A percentile compares a stretch with the other conserved stretches of the same genome.
Evolutionary conservation across 30 jellyfish, hydroid and myxozoan genomes (phyloP).

Genomic region (Mastigias papua): DNA sequence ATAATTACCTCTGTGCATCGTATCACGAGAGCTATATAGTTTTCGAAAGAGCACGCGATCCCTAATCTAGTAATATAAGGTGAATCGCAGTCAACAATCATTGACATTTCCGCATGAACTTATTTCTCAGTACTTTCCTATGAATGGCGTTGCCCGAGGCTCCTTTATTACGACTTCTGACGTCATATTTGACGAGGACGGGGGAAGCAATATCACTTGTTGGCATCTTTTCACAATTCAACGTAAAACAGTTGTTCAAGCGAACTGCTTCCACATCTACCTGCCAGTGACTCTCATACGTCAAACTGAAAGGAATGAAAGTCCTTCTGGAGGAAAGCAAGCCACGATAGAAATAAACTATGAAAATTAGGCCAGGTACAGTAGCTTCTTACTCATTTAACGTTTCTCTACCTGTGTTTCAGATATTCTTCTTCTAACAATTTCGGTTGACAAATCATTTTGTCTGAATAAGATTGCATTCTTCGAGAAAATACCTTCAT

Average conservation of each 20-base stretch:
- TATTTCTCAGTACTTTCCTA: not conserved
- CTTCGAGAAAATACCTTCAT: too few relatives aligned
- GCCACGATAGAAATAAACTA: not conserved
- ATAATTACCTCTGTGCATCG: too few relatives aligned
- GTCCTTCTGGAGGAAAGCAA: not conserved
- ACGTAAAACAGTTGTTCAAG: not conserved
- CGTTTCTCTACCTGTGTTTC: not conserved
- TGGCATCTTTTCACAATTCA: not conserved
- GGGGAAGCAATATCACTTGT: not conserved
- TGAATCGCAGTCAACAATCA: too few relatives aligned
- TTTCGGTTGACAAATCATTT: too few relatives aligned
- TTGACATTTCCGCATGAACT: not conserved
- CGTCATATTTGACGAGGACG: not conserved
- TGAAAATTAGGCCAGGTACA: not conserved
- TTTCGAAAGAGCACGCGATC: not conserved
- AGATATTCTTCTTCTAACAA: not conserved
- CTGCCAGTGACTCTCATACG: not conserved
- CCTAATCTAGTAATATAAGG: too few relatives aligned
- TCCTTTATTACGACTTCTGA: not conserved
- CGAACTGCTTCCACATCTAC: not conserved
- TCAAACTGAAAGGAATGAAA: not conserved
- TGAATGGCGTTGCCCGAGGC: not conserved
- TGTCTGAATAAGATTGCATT: too few relatives aligned
- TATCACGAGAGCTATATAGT: not conserved
- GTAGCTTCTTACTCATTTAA: not conserved